Percentiles rank a stretch among this genome's conserved stretches.
Evolutionary conservation across 2,113 vertebrate genomes (phyloP).

Genomic region (Cairina moschata): DNA sequence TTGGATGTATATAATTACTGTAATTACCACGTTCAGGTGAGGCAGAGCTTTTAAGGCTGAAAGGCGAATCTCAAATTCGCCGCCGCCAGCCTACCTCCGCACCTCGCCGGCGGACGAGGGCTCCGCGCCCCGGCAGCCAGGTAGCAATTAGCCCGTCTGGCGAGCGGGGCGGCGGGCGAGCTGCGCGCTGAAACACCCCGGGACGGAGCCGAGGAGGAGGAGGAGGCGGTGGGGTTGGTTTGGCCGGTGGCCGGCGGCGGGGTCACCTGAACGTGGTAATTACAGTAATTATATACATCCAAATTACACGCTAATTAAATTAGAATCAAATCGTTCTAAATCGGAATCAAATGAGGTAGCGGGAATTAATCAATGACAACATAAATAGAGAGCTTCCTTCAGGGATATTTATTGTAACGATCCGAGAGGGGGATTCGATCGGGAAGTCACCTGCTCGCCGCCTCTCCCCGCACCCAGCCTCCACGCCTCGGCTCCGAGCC

Average conservation of each 20-base stretch:
- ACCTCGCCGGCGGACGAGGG: slow-evolving; percentile 79
- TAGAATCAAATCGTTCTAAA: slow-evolving; percentile 93
- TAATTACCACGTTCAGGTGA: slow-evolving; percentile 92
- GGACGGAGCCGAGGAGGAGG: not conserved
- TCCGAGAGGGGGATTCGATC: slow-evolving; percentile 74
- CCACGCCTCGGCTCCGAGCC: too few relatives aligned
- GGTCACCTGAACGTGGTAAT: slow-evolving; percentile 92
- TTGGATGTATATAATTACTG: slow-evolving; percentile 91
- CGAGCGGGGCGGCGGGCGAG: slow-evolving; percentile 44
- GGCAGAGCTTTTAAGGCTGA: slow-evolving; percentile 85
- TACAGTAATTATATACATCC: slow-evolving; percentile 92
- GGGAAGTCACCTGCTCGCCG: slow-evolving; percentile 71
- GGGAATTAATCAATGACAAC: slow-evolving; percentile 92
- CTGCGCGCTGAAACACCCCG: slow-evolving; percentile 70
- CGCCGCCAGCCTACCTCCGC: slow-evolving; percentile 77
- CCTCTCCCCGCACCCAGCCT: too few relatives aligned
- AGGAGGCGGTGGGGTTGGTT: too few relatives aligned
- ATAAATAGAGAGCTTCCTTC: slow-evolving; percentile 89
- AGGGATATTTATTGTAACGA: slow-evolving; percentile 88
- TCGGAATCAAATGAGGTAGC: slow-evolving; percentile 90
- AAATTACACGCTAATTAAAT: slow-evolving; percentile 93
- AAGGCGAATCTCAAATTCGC: slow-evolving; percentile 85
- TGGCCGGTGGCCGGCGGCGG: too few relatives aligned
- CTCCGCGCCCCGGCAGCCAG: slow-evolving; percentile 77
- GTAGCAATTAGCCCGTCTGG: slow-evolving; percentile 81